A percentile compares a stretch with the other conserved stretches of the same genome.
Conservation (phyloP, 2,113 vertebrate species). For the Stictonetta naevosa region DNA sequence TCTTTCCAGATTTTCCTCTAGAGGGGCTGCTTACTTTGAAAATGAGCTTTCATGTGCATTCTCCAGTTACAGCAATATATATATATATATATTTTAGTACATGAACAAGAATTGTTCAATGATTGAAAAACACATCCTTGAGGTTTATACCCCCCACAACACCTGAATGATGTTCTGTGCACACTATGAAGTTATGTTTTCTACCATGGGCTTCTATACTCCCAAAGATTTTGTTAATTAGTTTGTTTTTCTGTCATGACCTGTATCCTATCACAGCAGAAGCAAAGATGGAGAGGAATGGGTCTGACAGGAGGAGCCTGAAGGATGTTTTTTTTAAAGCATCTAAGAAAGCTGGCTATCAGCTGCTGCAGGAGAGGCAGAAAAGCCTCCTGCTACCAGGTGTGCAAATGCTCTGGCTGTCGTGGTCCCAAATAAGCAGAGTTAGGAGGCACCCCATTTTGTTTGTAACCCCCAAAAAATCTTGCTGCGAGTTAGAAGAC, state of each 20-base stretch:
- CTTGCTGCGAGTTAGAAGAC: neutral
- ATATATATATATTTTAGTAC: neutral
- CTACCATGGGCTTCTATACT: neutral
- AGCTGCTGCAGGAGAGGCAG: neutral
- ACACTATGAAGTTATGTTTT: neutral
- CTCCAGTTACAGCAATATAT: neutral
- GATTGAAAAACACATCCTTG: neutral
- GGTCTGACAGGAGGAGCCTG: neutral
- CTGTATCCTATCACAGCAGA: neutral
- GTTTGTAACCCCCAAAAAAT: neutral
- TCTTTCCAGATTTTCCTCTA: neutral
- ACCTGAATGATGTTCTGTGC: neutral
- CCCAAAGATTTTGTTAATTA: neutral
- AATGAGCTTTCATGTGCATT: neutral
- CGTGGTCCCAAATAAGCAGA: neutral
- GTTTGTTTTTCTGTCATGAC: rapidly evolving
- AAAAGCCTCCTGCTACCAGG: neutral
- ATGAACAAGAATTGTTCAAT: neutral
- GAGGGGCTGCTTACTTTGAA: neutral
- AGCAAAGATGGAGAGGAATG: neutral
- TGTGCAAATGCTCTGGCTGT: neutral
- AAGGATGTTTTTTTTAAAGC: neutral
- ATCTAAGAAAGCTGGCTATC: neutral
- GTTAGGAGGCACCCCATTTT: neutral
- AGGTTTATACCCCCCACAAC: neutral